Conservation (phyloP, 2,113 vertebrate genomes). For the Candoia aspera region DNA sequence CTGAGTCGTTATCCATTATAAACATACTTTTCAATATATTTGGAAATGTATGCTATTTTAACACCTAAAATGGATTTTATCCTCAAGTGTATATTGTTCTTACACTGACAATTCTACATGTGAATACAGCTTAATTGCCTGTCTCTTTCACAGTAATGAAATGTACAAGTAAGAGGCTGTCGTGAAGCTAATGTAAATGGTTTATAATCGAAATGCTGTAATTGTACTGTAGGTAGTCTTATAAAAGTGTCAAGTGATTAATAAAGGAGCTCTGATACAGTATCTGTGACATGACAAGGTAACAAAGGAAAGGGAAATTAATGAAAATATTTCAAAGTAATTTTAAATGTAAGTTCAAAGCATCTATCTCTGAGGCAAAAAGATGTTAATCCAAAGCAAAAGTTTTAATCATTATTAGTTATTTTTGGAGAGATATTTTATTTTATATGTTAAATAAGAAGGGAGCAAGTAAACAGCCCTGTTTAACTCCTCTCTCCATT, state of each 20-base stretch:
- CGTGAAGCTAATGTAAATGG: slow-evolving; percentile 48
- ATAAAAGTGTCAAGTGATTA: slow-evolving; percentile 54
- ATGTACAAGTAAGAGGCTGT: slow-evolving; percentile 37
- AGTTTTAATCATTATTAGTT: neutral
- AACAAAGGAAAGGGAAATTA: slow-evolving; percentile 23
- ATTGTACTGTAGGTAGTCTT: slow-evolving; percentile 42
- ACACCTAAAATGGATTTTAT: slow-evolving; percentile 14
- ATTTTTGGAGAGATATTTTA: neutral
- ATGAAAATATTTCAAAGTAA: slow-evolving; percentile 18
- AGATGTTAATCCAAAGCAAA: neutral
- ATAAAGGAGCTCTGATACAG: slow-evolving; percentile 40
- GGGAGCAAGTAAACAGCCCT: too few species aligned
- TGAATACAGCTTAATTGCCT: slow-evolving; percentile 59
- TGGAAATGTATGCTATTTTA: slow-evolving; percentile 19
- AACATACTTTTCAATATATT: slow-evolving; percentile 37
- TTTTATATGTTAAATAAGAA: too few species aligned
- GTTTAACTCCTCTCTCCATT: too few species aligned
- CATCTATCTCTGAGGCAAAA: slow-evolving; percentile 16
- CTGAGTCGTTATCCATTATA: slow-evolving; percentile 52
- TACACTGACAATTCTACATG: slow-evolving; percentile 38
- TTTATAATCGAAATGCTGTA: slow-evolving; percentile 54
- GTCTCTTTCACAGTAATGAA: slow-evolving; percentile 53
- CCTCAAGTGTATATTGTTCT: slow-evolving; percentile 31
- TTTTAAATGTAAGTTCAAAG: neutral
- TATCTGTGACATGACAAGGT: neutral